phyloP scores from a whole-genome alignment of 2,888 invertebrate species.

The Apodemia hepburni region DNA sequence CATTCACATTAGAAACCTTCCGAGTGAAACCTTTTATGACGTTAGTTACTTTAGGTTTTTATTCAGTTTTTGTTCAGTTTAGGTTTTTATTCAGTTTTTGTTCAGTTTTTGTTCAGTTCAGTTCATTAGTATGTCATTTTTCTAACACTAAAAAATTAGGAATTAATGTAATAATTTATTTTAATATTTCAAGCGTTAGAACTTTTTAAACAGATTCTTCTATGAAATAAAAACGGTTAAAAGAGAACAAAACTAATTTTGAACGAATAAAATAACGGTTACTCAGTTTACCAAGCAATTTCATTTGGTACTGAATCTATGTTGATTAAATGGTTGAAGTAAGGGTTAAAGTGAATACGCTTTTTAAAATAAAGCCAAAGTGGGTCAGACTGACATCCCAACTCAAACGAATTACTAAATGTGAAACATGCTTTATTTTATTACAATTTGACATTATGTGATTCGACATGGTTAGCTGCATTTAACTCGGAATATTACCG shows the following conservation, averaged over 20 bases:
- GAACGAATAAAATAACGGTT: not conserved
- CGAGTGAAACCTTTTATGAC: no score
- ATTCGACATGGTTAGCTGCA: not conserved
- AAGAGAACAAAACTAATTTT: not conserved
- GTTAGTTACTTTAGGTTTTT: no score
- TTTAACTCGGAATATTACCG: not conserved
- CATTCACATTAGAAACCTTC: no score
- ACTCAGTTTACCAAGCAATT: not conserved
- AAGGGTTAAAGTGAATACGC: not conserved
- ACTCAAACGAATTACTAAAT: not conserved
- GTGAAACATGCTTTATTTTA: not conserved
- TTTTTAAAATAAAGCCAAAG: slow-evolving; percentile 3
- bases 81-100: no score
- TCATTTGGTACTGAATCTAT: not conserved
- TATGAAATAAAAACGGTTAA: no score
- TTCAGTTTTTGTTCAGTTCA: no score
- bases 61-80: no score
- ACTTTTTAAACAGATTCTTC: no score
- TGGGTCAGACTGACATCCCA: not conserved
- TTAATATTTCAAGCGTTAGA: no score
- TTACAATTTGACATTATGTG: not conserved
- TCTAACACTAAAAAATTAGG: no score
- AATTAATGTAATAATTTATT: no score
- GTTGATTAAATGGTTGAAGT: not conserved
- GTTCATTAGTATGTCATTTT: no score